Percentiles rank a stretch among this genome's conserved stretches.
These are phyloP conservation scores for Chelonoidis abingdonii DNA, from an alignment of 2,113 vertebrate species.

Conservation along the genomic window DNA sequence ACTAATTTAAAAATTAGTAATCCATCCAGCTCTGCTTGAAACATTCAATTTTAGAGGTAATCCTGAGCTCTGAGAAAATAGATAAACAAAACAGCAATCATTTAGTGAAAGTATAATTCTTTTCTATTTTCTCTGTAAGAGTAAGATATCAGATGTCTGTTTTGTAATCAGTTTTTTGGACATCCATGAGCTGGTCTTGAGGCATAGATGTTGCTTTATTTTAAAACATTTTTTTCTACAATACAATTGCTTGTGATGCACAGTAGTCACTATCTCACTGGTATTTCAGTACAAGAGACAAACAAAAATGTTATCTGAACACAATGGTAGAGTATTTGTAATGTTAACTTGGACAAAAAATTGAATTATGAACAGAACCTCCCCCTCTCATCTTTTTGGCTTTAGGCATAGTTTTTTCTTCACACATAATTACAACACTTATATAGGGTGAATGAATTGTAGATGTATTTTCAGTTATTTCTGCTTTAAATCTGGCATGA, in stretches of 20 bases:
- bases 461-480: background rate
- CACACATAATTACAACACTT: background rate
- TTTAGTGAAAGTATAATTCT: background rate
- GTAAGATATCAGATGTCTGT: background rate
- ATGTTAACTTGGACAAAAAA: too few species aligned
- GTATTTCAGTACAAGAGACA: background rate
- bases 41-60: background rate
- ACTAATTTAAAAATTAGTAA: background rate
- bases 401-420: background rate
- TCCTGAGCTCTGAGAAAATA: background rate
- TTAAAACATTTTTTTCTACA: background rate
- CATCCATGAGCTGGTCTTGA: background rate
- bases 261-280: background rate
- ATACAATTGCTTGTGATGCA: background rate
- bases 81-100: background rate
- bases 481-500: background rate
- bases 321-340: background rate
- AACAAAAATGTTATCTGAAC: background rate
- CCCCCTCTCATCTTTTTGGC: background rate
- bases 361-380: background rate
- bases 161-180: background rate
- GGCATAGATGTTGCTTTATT: background rate
- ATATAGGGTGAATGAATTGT: background rate
- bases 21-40: background rate
- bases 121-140: background rate